A percentile compares a stretch with the other conserved stretches of the same genome.
Evolutionary conservation across 2,888 invertebrate genomes (phyloP).

Genomic region (Euplagia quadripunctaria): DNA sequence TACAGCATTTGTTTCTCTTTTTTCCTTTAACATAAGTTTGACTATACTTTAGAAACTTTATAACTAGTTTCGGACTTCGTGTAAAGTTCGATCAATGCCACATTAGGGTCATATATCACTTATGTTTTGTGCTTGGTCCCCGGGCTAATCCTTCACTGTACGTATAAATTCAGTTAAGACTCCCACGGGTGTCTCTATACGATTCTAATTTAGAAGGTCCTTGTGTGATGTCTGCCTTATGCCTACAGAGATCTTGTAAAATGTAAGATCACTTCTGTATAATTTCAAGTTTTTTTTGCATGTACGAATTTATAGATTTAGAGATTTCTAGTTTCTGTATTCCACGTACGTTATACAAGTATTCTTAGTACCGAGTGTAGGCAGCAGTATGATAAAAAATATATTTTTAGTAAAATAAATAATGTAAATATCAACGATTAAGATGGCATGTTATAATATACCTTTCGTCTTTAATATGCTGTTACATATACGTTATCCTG

Average conservation of each 20-base stretch:
- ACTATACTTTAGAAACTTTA: background rate
- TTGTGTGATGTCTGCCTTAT: constrained; percentile 15
- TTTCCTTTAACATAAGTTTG: background rate
- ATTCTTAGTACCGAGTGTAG: no score
- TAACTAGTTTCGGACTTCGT: background rate
- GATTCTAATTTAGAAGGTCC: constrained; percentile 20
- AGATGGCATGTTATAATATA: no score
- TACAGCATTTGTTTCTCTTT: background rate
- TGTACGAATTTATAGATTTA: background rate
- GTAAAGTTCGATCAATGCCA: constrained; percentile 2
- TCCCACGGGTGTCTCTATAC: constrained; percentile 24
- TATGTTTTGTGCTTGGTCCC: constrained; percentile 15
- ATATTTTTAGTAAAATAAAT: no score
- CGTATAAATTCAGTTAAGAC: constrained; percentile 34
- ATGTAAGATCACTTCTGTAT: no score
- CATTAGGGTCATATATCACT: constrained; percentile 30
- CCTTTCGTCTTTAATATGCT: no score
- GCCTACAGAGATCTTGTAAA: background rate
- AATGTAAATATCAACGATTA: no score
- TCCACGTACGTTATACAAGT: no score
- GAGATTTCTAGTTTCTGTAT: no score
- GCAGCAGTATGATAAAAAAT: no score
- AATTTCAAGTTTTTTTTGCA: background rate
- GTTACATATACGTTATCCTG: no score
- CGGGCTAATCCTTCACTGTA: constrained; percentile 37